These are phyloP conservation scores for Nemurella pictetii DNA, from an alignment of 2,888 invertebrate species.

Conservation along the genomic window DNA sequence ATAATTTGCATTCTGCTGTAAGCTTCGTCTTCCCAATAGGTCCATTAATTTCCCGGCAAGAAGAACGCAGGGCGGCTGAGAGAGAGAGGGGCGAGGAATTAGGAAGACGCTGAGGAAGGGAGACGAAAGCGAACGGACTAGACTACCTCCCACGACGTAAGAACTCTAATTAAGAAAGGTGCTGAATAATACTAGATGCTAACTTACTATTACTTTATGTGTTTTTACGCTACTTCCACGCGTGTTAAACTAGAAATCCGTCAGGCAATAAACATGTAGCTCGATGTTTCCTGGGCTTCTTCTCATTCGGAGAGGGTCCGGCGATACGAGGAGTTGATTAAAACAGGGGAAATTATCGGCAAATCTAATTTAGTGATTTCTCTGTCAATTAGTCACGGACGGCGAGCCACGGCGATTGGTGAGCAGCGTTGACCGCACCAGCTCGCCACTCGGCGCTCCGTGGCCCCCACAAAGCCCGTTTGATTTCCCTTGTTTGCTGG, in stretches of 20 bases:
- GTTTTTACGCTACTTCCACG: neutral
- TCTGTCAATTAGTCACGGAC: neutral
- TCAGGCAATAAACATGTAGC: neutral
- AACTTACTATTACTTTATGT: neutral
- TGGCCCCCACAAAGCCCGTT: neutral
- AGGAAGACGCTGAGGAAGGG: neutral
- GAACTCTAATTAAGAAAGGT: neutral
- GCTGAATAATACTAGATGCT: neutral
- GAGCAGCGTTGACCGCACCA: neutral
- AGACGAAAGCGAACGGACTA: neutral
- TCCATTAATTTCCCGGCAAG: neutral
- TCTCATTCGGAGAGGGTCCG: too few species aligned
- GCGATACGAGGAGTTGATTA: neutral
- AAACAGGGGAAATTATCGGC: neutral
- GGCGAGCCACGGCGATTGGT: neutral
- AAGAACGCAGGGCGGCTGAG: neutral
- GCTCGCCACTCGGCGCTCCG: neutral
- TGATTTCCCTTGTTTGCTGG: neutral
- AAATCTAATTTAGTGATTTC: neutral
- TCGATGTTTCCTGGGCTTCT: neutral
- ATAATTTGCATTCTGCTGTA: neutral
- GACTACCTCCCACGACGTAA: neutral
- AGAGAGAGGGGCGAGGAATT: neutral
- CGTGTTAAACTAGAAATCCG: neutral
- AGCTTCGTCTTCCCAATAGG: neutral